Percentiles rank a stretch among this genome's conserved stretches.
These are phyloP conservation scores for Heliconius hewitsoni DNA, from an alignment of 1,140 invertebrate genomes.

Conservation along the genomic window DNA sequence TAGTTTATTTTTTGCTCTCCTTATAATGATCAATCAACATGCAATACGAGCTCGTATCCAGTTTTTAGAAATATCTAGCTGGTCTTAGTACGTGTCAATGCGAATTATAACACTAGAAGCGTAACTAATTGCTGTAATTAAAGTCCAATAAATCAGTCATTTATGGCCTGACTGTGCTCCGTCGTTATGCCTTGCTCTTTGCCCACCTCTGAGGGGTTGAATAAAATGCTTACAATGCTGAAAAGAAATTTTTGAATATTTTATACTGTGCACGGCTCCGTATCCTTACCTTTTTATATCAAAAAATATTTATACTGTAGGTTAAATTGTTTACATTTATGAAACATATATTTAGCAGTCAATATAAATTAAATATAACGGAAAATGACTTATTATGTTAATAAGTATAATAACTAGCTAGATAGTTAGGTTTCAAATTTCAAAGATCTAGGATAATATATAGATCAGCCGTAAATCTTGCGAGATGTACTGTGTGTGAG, in stretches of 20 bases:
- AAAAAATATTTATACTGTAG: background rate
- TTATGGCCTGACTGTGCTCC: slow-evolving; percentile 53
- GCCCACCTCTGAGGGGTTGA: slow-evolving; percentile 16
- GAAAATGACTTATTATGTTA: background rate
- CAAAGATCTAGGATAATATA: slow-evolving; percentile 3
- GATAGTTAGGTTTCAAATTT: background rate
- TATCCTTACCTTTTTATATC: background rate
- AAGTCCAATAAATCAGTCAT: slow-evolving; percentile 71
- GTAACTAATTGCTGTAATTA: slow-evolving; percentile 76
- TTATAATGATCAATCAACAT: slow-evolving; percentile 53
- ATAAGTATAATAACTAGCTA: background rate
- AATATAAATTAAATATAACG: background rate
- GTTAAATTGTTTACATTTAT: slow-evolving; percentile 11
- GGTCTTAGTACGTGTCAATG: slow-evolving; percentile 57
- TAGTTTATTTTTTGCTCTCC: slow-evolving; percentile 47
- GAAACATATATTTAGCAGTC: slow-evolving; percentile 5
- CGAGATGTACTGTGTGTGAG: background rate
- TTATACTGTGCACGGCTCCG: background rate
- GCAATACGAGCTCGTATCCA: slow-evolving; percentile 40
- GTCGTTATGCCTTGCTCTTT: slow-evolving; percentile 35
- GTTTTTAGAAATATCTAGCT: slow-evolving; percentile 48
- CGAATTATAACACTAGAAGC: slow-evolving; percentile 62
- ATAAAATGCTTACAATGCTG: slow-evolving; percentile 4
- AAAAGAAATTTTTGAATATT: slow-evolving; percentile 12
- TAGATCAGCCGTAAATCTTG: background rate